Evolutionary conservation across 1,140 invertebrate genomes (phyloP).

Genomic region (Euura saliciscinereae): DNA sequence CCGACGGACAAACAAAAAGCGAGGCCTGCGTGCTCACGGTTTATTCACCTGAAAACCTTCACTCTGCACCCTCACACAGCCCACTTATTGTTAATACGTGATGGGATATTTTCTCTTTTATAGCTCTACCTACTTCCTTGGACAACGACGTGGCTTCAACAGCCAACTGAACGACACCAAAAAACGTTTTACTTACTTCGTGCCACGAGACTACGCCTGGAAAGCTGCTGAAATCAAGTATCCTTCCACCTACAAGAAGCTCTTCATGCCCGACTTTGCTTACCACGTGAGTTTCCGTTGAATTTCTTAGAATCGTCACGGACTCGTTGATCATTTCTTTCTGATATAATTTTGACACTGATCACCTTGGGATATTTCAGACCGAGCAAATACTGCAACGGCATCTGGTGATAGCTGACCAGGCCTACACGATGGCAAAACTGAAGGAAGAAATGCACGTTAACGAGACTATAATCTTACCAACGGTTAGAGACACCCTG

Average conservation of each 20-base stretch:
- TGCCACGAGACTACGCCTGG: conserved; percentile 88
- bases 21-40: too few species aligned
- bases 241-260: conserved; percentile 81
- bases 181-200: conserved; percentile 89
- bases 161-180: conserved; percentile 75
- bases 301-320: neutral
- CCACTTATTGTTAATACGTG: too few species aligned
- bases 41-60: too few species aligned
- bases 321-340: neutral
- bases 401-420: conserved; percentile 77
- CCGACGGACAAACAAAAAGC: too few species aligned
- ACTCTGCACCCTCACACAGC: too few species aligned
- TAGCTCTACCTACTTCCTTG: conserved; percentile 79
- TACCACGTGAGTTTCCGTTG: conserved; percentile 75
- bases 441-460: conserved; percentile 69
- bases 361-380: conserved; percentile 54
- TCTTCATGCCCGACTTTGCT: conserved; percentile 80
- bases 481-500: conserved; percentile 72
- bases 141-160: conserved; percentile 77
- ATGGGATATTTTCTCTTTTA: conserved; percentile 35
- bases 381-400: conserved; percentile 80
- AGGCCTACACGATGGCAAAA: conserved; percentile 78
- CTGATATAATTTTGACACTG: neutral
- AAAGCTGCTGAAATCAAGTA: conserved; percentile 69
- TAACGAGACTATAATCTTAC: conserved; percentile 66